phyloP scores from a whole-genome alignment of 2,113 vertebrate species.

The Eurystomus gularis region DNA sequence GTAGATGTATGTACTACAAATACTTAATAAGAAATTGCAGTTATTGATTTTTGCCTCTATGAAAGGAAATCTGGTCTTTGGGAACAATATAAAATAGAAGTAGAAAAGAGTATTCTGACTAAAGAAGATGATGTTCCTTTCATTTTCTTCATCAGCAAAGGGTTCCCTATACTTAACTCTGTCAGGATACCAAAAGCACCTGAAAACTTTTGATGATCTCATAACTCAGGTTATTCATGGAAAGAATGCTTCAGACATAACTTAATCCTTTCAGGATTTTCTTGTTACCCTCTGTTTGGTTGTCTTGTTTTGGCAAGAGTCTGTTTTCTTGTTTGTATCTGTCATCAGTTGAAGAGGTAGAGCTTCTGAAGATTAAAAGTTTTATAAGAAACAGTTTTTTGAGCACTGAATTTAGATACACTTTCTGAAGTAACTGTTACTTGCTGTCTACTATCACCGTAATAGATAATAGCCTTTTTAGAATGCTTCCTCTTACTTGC shows the following conservation, averaged over 20 bases:
- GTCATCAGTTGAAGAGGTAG: not conserved
- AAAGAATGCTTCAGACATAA: no score
- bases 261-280: no score
- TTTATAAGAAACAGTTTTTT: not conserved
- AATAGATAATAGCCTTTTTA: not conserved
- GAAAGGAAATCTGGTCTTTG: not conserved
- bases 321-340: no score
- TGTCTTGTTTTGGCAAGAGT: no score
- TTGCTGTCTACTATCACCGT: not conserved
- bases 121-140: no score
- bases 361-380: not conserved
- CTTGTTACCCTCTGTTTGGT: no score
- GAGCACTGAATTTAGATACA: not conserved
- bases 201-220: no score
- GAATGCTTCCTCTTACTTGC: not conserved
- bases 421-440: not conserved
- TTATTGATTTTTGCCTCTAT: not conserved
- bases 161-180: no score
- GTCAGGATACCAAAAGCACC: no score
- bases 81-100: not conserved
- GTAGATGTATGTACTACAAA: not conserved
- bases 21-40: not conserved
- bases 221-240: no score
- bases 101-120: no score
- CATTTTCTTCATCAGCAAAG: no score